Base-by-base conservation (phyloP, 2,888 invertebrate genomes). In the Agrotis puta region DNA sequence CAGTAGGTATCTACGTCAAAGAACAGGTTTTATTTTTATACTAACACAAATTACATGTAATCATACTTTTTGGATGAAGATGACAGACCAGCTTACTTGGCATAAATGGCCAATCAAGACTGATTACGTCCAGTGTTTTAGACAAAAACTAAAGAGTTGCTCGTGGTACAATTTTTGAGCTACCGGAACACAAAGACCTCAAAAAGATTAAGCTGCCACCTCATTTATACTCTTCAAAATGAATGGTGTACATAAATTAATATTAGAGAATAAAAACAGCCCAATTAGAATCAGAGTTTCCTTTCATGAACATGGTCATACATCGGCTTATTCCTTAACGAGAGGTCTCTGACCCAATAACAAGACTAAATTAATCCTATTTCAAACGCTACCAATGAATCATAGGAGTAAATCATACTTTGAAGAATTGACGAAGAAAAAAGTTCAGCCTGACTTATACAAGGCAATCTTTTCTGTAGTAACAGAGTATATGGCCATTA, bases 401-500 rank as follows among this genome's bases (percentile, higher is more conserved):
- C 83, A 81, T 57, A 64, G 4, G 7, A 65, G 51, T 51, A 48
- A 68, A 53, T 76, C 45, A 58, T 48, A 51, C 53, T 20, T 47
- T 43, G 14, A 61, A 53, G 61, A 64, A 54, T 11, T 24, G 16
- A 33, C 24, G 16, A 56, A 16, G 39, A 66, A 48, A 76, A 68
- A 68, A 11, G n/a, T 51, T 24, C 5, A 56, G 22, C 27, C 63
- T 77, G 68, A 74, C 82, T 85, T 85, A 82, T 83, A 87, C 84
- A 88, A 90, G 79, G 79, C 85, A 88, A 87, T 88, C 77, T 85
- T 85, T 82, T 73, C 76, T 68, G 69, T 61, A 81, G 73, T 71
- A 85, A 76, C 59, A 73, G 39, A 11, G 39, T 45, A 27, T 20
- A 20, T 16, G 33, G 59, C 79, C 82, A 87, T 89, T 88, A 87